phyloP scores from a whole-genome alignment of 2,113 vertebrate species.

The Paramormyrops kingsleyae region DNA sequence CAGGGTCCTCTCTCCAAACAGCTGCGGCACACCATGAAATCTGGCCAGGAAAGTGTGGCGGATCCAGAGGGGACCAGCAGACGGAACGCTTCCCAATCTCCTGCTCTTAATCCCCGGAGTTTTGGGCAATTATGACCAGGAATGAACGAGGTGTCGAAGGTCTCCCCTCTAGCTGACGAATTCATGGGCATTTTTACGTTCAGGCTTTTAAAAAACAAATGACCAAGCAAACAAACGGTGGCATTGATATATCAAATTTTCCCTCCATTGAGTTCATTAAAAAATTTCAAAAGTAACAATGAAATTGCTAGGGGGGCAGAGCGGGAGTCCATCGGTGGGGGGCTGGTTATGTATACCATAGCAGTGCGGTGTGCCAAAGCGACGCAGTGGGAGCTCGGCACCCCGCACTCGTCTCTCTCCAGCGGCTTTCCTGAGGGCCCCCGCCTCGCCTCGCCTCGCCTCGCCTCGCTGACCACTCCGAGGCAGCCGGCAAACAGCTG shows the following conservation, averaged over 20 bases:
- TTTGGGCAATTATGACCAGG: neutral
- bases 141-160: neutral
- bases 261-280: neutral
- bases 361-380: no score
- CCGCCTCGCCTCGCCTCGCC: neutral
- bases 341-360: neutral
- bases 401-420: neutral
- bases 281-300: neutral
- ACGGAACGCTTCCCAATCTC: constrained; percentile 32
- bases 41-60: constrained; percentile 40
- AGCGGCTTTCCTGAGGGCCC: neutral
- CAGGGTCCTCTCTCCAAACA: constrained; percentile 34
- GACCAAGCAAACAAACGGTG: neutral
- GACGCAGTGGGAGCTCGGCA: neutral
- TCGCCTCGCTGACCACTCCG: constrained; percentile 16
- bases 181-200: neutral
- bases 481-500: constrained; percentile 69
- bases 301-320: neutral
- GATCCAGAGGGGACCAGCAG: constrained; percentile 21
- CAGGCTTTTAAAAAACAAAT: neutral
- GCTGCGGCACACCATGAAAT: constrained; percentile 24
- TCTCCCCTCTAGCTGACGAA: neutral
- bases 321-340: neutral
- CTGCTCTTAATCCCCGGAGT: constrained; percentile 27
- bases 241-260: neutral